Evolutionary conservation across 1,140 invertebrate species (phyloP), one percentile per base, ranked within the genome.

Genomic region (Drosophila takahashii): DNA sequence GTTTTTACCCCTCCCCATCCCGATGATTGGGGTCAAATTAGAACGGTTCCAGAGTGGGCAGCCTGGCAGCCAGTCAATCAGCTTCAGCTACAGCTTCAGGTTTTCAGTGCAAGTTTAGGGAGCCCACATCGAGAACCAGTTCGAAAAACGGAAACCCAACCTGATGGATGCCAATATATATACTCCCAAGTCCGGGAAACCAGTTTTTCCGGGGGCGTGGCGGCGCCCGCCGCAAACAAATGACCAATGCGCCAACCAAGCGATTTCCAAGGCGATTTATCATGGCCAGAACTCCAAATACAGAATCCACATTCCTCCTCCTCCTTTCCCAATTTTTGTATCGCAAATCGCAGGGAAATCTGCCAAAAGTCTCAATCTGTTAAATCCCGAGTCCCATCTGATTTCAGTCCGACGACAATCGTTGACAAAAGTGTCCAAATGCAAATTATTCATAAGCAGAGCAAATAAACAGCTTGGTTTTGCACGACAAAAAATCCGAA

Each of bases 371-470:
- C n/a, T n/a, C 26, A 50, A 50, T 32, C 47, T 9, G 16, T 50
- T 32, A 34, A 51, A 47, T 27, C n/a, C 37, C 22, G n/a, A 10
- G 26, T 42, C 59, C 59, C 50, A 61, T 48, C 59, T 61, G 48
- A 52, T 10, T 39, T 16, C 22, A 13, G 16, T 32, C 27, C 47
- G n/a, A 18, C 47, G n/a, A 18, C 60, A 29, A 47, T 48, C 44
- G 59, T 42, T 65, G 45, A 67, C 59, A 67, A 64, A 65, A 67
- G 45, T 67, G 59, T 67, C 60, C 64, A 18, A 64, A 67, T 52
- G 64, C 64, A 51, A 67, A 67, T 67, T 67, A 65, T 67, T 67
- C 60, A 67, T 67, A 67, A 67, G 59, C 59, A 67, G 45, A 27
- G 45, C 64, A 67, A 67, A 67, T 67, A 67, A 67, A 65, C 59